Conservation (phyloP, 64 coral and sea anemone species). For the Cladopsammia gracilis region DNA sequence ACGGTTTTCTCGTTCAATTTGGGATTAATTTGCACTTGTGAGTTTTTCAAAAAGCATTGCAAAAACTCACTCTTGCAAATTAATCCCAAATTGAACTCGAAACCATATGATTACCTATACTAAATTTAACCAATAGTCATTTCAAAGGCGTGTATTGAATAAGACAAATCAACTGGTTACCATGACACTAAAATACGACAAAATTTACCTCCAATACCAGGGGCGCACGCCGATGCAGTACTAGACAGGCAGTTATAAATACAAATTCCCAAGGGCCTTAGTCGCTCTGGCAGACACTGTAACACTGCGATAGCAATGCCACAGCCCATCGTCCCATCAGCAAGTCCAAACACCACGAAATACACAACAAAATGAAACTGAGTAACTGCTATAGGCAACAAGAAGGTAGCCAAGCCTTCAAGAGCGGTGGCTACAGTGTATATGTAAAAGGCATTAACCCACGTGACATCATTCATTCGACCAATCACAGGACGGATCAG, state of each 20-base stretch:
- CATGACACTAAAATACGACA: not conserved
- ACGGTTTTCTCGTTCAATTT: too few species aligned
- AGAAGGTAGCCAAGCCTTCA: not conserved
- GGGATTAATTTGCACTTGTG: too few species aligned
- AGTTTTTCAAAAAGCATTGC: too few species aligned
- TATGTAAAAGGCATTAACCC: slow-evolving; percentile 8
- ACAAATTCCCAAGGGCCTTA: slow-evolving; percentile 9
- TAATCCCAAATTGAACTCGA: too few species aligned
- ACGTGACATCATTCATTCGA: slow-evolving; percentile 10
- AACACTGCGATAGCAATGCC: slow-evolving; percentile 13
- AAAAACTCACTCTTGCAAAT: too few species aligned
- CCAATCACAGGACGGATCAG: slow-evolving; percentile 22
- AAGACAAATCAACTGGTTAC: too few species aligned
- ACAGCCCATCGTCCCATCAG: slow-evolving; percentile 10
- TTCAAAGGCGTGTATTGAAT: too few species aligned
- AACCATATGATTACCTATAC: too few species aligned
- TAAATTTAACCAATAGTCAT: too few species aligned
- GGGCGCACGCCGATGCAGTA: slow-evolving; percentile 3
- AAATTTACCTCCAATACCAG: slow-evolving; percentile 34
- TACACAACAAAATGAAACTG: slow-evolving; percentile 7
- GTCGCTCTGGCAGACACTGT: slow-evolving; percentile 19
- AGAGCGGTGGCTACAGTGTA: not conserved
- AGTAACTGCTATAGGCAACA: not conserved
- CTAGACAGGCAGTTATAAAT: not conserved
- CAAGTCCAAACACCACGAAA: slow-evolving; percentile 21